Conservation (phyloP, 2,797 vertebrate species). For the Microctenopoma lineatum region DNA sequence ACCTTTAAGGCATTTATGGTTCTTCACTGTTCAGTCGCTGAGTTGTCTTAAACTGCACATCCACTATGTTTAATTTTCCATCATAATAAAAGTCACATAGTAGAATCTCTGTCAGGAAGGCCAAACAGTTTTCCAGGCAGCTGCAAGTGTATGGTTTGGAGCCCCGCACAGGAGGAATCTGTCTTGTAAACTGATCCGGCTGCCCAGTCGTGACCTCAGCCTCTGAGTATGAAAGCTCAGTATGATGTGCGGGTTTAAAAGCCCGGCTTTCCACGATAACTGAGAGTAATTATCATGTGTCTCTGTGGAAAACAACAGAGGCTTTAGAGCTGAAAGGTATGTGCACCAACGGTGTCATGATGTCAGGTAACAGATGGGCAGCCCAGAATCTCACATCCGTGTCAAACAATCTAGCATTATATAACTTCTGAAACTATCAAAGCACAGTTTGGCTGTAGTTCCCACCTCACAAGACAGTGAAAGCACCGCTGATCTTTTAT, state of each 20-base stretch:
- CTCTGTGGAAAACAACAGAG: constrained; percentile 60
- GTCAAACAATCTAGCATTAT: neutral
- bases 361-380: constrained; percentile 17
- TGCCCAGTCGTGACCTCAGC: constrained; percentile 82
- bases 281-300: constrained; percentile 70
- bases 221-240: constrained; percentile 76
- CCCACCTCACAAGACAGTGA: constrained; percentile 16
- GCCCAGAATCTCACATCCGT: neutral
- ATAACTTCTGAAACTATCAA: constrained; percentile 6
- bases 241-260: constrained; percentile 70
- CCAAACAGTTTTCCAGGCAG: constrained; percentile 51
- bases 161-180: constrained; percentile 70
- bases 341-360: constrained; percentile 28
- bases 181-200: constrained; percentile 79
- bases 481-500: constrained; percentile 18
- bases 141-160: constrained; percentile 58
- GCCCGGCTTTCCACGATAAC: constrained; percentile 68
- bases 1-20: constrained; percentile 4
- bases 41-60: constrained; percentile 16
- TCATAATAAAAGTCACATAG: constrained; percentile 52
- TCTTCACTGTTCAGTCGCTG: constrained; percentile 12
- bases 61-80: constrained; percentile 45
- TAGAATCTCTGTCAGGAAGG: constrained; percentile 40
- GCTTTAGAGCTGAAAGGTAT: constrained; percentile 25
- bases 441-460: constrained; percentile 17